Evolutionary conservation across 2,113 vertebrate genomes (phyloP).

Genomic region (Smithornis capensis): DNA sequence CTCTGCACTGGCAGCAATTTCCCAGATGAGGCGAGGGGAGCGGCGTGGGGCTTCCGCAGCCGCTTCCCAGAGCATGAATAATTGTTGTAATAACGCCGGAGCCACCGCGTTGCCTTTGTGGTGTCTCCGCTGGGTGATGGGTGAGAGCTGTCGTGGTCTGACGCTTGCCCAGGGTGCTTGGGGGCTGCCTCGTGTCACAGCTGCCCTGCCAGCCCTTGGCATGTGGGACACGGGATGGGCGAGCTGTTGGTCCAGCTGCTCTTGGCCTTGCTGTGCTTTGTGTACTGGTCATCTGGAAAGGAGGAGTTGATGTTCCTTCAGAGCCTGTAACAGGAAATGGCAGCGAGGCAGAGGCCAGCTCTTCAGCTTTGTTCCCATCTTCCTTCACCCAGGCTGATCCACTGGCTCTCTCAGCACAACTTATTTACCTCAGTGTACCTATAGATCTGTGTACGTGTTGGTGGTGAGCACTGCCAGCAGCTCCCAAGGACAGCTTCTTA

Average conservation of each 20-base stretch:
- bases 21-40: slow-evolving; percentile 34
- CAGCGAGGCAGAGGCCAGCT: slow-evolving; percentile 9
- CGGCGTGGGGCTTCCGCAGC: not conserved
- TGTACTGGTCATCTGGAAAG: not conserved
- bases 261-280: not conserved
- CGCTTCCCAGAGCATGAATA: not conserved
- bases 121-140: not conserved
- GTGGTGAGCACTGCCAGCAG: accelerated
- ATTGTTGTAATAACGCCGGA: not conserved
- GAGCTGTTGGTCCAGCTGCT: not conserved
- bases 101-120: not conserved
- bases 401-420: not conserved
- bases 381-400: not conserved
- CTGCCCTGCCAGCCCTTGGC: not conserved
- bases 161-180: accelerated
- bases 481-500: not conserved
- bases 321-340: not conserved
- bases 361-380: slow-evolving; percentile 19
- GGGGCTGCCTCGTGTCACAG: not conserved
- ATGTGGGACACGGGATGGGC: accelerated
- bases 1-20: not conserved
- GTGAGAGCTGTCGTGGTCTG: not conserved
- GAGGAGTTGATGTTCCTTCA: not conserved
- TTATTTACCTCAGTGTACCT: not conserved
- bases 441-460: accelerated